Base-by-base conservation (phyloP, 2,888 invertebrate species). In the Allophyes oxyacanthae region DNA sequence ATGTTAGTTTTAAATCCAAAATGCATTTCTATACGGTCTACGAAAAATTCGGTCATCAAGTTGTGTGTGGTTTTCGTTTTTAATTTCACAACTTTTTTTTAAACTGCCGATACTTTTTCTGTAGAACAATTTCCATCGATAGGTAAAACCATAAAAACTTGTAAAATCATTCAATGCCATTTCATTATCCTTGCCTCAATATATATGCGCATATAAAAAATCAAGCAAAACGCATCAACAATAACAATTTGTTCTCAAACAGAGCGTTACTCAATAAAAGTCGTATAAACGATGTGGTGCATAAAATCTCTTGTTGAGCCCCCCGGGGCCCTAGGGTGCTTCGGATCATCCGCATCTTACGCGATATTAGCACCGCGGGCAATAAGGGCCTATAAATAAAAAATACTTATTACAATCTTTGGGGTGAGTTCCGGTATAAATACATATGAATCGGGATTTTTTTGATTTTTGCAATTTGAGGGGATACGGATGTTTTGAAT, bases 281-380 rank as follows among this genome's bases (percentile, higher is more conserved):
- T 64, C 75, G 64, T 57, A 69, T 74, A 77, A 59, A 46, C 72
- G 81, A 74, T 71, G 72, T 77, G 84, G 79, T 86, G 90, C 89
- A 89, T 89, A 85, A 87, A 89, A 89, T 86, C 84, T 78, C 84
- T 74, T 71, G 78, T 77, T 71, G 58, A 72, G 75, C 82, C 83
- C 81, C 69, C 72, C 54, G 83, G 79, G 76, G 43, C 63, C 74
- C 20, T 20, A 20, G 77, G 74, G 80, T 77, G 69, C 79, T 68
- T 71, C 78, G 90, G 90, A 88, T 91, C 72, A 91, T 90, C 91
- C 88, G 75, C 75, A 83, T 88, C 92, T 90, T 87, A 79, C 83
- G 67, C 88, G 88, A 93, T 93, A 93, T 93, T 93, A 93, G 82
- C 88, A 87, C 93, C 91, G 79, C 81, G 80, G 92, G 93, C 92